Conservation (phyloP, 2,797 vertebrate genomes). For the Rhabdophis nuchalis region DNA sequence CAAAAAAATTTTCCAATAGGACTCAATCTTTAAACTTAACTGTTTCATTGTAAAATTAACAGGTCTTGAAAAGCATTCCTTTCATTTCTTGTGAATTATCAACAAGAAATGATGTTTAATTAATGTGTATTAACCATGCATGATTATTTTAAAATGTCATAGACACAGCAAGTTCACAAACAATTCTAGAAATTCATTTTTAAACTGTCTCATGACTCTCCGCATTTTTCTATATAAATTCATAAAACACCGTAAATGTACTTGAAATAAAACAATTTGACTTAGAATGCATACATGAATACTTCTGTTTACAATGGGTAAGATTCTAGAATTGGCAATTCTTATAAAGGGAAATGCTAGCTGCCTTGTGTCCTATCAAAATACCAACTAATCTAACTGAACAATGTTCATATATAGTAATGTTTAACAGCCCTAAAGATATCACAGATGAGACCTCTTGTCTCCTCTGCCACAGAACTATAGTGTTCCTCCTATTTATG, state of each 20-base stretch:
- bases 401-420: not conserved
- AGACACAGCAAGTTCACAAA: not conserved
- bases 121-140: not conserved
- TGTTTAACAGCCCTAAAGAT: not conserved
- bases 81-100: not conserved
- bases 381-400: not conserved
- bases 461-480: not conserved
- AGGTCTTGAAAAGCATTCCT: not conserved
- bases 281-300: not conserved
- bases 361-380: not conserved
- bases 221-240: not conserved
- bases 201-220: not conserved
- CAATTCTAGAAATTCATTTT: not conserved
- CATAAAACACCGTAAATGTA: not conserved
- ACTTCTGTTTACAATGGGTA: not conserved
- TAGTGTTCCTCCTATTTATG: not conserved
- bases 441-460: not conserved
- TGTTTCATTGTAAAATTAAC: not conserved
- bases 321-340: not conserved
- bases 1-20: not conserved
- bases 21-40: not conserved
- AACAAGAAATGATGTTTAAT: not conserved
- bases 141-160: not conserved
- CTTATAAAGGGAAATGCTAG: not conserved
- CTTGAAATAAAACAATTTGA: not conserved